phyloP scores from a whole-genome alignment of 2,888 invertebrate species.

The Leptopterna dolabrata region DNA sequence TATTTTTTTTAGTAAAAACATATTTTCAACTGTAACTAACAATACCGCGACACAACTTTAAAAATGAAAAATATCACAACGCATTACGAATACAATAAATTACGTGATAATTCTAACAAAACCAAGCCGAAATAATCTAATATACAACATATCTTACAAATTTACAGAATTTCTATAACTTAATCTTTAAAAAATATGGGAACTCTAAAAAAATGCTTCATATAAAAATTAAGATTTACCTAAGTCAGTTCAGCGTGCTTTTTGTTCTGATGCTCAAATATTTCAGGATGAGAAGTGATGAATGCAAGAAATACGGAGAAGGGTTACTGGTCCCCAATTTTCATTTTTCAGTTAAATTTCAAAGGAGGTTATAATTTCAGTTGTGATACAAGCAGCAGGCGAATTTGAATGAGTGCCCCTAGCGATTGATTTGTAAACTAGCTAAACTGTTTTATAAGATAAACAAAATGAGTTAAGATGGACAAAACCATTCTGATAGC shows the following conservation, averaged over 20 bases:
- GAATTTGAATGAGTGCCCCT: too few relatives aligned
- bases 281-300: neutral
- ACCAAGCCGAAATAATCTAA: neutral
- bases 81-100: conserved; percentile 4
- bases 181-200: neutral
- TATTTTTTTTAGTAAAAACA: neutral
- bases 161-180: neutral
- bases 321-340: neutral
- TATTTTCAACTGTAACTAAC: neutral
- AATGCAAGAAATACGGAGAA: neutral
- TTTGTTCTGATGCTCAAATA: neutral
- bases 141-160: conserved; percentile 21
- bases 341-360: neutral
- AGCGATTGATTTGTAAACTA: too few relatives aligned
- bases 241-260: neutral
- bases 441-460: too few relatives aligned
- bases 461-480: too few relatives aligned
- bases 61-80: conserved; percentile 19
- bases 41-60: neutral
- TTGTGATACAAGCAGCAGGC: too few relatives aligned
- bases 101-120: neutral
- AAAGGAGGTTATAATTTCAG: too few relatives aligned
- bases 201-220: neutral
- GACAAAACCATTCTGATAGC: too few relatives aligned
- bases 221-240: neutral